Evolutionary conservation across 2,888 invertebrate genomes (phyloP), one percentile per base, ranked within the genome.

Genomic region (Acleris literana): DNA sequence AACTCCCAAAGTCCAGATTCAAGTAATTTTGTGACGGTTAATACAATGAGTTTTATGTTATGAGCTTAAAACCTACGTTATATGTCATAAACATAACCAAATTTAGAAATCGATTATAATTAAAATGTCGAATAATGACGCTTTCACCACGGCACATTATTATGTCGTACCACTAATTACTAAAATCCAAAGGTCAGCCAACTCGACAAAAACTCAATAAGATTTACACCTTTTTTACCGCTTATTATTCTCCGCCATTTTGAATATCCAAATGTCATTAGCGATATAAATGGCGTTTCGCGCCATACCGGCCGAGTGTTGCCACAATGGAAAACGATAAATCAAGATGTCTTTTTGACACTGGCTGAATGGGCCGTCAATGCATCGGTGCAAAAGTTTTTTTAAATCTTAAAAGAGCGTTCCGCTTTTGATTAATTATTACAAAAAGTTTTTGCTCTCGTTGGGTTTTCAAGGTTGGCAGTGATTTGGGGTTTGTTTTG

Each of bases 241-340:
- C 44, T 46, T 49, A 59, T 39, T 59, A 61, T 43, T 16, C 16
- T 39, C 61, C 25, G 55, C 68, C 68, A 64, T 68, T 33, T 68
- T 68, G 59, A 44, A 64, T 62, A 51, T 49, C 44, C 52, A 56
- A 64, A 68, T 68, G 68, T 64, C 68, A 68, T 68, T 68, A 68
- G 68, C 59, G 49, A 64, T 61, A 67, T 57, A 48, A 67, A 67
- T 67, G 63, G 59, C 64, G 61, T 68, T 68, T 68, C 64, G 58
- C 69, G 69, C 64, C 69, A 68, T 60, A 65, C 44, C 60, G 55
- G 57, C 51, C 59, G 48, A 60, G 55, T 55, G 63, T 58, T 64
- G 58, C 65, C 68, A 66, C 65, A 63, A 59, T 49, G 51, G 55
- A 46, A 54, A 43, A 33, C 39, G 54, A 68, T 68, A 68, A 68